Percentiles rank a stretch among this genome's conserved stretches.
Conservation (phyloP, 2,797 vertebrate species). For the Pseudochirops corinnae region DNA sequence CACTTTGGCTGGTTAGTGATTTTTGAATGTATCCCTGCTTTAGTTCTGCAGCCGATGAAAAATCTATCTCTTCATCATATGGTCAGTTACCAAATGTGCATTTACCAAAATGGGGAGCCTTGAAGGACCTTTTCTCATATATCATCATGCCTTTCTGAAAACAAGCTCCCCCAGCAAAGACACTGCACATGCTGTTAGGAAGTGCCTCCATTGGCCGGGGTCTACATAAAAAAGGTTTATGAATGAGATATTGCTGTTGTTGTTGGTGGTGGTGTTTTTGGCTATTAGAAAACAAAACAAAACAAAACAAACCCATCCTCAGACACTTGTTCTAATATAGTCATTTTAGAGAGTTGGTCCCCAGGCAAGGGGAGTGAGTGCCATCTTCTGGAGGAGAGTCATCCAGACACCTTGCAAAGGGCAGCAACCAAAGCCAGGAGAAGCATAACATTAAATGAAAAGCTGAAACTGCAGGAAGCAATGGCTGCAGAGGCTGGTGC, state of each 20-base stretch:
- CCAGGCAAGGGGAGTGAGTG: neutral
- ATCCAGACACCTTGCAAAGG: neutral
- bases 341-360: conserved; percentile 2
- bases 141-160: neutral
- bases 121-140: neutral
- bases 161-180: neutral
- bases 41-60: neutral
- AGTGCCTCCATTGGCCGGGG: neutral
- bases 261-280: neutral
- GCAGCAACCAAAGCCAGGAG: neutral
- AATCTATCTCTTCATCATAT: neutral
- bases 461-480: neutral
- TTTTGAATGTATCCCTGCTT: neutral
- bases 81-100: neutral
- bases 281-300: neutral
- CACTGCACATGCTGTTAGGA: neutral
- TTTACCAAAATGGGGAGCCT: neutral
- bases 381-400: neutral
- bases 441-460: neutral
- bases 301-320: neutral
- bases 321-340: neutral
- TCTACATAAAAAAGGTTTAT: neutral
- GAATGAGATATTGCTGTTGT: neutral
- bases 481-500: neutral
- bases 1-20: neutral